Evolutionary conservation across 2,888 invertebrate genomes (phyloP), one percentile per base, ranked within the genome.

Genomic region (Cinara cedri): DNA sequence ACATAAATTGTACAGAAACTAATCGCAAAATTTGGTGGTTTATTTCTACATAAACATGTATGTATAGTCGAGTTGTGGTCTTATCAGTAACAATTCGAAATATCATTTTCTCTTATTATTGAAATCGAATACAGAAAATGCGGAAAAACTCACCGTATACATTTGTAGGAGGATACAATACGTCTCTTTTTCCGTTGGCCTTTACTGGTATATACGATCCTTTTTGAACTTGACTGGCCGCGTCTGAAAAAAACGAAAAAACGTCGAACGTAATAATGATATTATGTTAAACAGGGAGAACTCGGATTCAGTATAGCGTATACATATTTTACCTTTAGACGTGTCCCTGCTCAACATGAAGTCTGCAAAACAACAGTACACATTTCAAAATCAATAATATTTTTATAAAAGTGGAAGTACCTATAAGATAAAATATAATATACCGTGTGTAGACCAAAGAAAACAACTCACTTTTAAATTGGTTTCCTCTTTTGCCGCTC

Each of bases 151-250:
- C n/a, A 65, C 74, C 63, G 21, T 74, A 74, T 63, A n/a, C n/a
- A 13, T 16, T 16, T 34, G 34, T 4, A 34, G 34, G 34, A n/a
- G 74, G 42, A 21, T 11, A 13, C 8, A n/a, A 63, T 49, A 42
- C 34, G 19, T 68, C 60, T 60, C 78, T 46, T 49, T 78, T 78
- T 1, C 78, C 78, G 16, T 60, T 68, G 0, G 68, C 46, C 60
- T 78, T 78, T 1, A 78, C 68, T 14, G 78, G 78, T 68, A 78
- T 78, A 10, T 78, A 78, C 26, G 78, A 78, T 78, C 57, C 78
- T 70, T 70, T 78, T 60, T 78, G 66, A 57, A 42, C 57, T 21
- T 57, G 60, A 60, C 10, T 74, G 13, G 6, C 34, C 16, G 44
- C 49, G 8, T 78, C 78, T 78, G 19, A 0, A 62, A 65, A 16